Percentiles rank a stretch among this genome's conserved stretches.
Conservation (phyloP, 2,888 invertebrate genomes). For the Drosophila borborema region DNA sequence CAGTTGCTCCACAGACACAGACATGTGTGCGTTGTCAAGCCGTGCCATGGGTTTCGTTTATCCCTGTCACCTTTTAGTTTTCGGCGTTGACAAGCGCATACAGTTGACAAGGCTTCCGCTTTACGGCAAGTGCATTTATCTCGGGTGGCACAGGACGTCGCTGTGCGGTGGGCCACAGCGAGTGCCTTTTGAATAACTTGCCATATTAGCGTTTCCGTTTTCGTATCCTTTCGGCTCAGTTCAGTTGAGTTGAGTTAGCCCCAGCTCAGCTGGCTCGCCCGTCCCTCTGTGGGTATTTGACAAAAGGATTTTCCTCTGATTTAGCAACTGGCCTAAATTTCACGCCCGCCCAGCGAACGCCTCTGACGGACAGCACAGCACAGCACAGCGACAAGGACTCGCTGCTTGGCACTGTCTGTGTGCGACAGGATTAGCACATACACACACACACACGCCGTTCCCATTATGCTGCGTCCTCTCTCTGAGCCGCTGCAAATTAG, state of each 20-base stretch:
- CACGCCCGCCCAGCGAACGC: conserved; percentile 43
- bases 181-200: conserved; percentile 79
- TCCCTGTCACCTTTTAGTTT: conserved; percentile 80
- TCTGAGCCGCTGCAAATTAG: conserved; percentile 68
- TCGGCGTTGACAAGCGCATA: conserved; percentile 76
- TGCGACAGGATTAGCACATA: conserved; percentile 67
- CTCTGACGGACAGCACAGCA: conserved; percentile 49
- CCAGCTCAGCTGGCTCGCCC: conserved; percentile 21
- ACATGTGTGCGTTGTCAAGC: conserved; percentile 52
- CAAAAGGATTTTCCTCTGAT: conserved; percentile 78
- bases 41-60: conserved; percentile 64
- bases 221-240: conserved; percentile 37
- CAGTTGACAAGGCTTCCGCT: conserved; percentile 65
- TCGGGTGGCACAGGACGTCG: conserved; percentile 24
- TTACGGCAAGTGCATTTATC: conserved; percentile 56
- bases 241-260: conserved; percentile 36
- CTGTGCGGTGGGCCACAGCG: conserved; percentile 26
- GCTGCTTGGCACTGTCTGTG: conserved; percentile 37
- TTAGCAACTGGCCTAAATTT: conserved; percentile 70
- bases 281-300: conserved; percentile 72
- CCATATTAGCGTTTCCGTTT: conserved; percentile 71
- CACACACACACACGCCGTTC: conserved; percentile 29
- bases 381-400: conserved; percentile 41
- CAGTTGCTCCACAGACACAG: conserved; percentile 45
- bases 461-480: conserved; percentile 33